Evolutionary conservation across 2,113 vertebrate species (phyloP).

Genomic region (Sinocyclocheilus anshuiensis): DNA sequence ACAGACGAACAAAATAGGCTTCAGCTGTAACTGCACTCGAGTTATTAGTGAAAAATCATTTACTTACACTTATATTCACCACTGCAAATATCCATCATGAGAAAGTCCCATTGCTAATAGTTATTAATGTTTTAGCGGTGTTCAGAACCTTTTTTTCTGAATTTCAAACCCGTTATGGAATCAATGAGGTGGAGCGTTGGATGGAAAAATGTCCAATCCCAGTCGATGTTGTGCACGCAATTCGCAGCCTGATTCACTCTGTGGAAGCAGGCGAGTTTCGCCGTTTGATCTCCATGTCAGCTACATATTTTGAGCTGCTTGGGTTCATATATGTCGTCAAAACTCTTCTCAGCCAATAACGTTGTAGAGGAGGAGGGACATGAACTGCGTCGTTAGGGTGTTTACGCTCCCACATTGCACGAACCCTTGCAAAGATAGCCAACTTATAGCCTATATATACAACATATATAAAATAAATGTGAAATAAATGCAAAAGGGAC

Average conservation of each 20-base stretch:
- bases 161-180: conserved; percentile 37
- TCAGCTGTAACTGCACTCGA: neutral
- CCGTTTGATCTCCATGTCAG: conserved; percentile 82
- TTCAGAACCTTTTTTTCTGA: conserved; percentile 30
- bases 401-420: conserved; percentile 78
- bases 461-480: conserved; percentile 44
- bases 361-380: conserved; percentile 69
- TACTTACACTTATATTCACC: conserved; percentile 67
- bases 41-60: conserved; percentile 41
- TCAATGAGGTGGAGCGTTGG: conserved; percentile 7
- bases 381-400: conserved; percentile 76
- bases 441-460: conserved; percentile 58
- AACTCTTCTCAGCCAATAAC: conserved; percentile 77
- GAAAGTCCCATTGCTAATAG: conserved; percentile 52
- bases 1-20: neutral
- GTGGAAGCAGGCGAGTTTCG: conserved; percentile 70
- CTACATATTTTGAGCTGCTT: conserved; percentile 85
- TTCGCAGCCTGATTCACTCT: conserved; percentile 35
- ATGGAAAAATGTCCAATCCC: conserved; percentile 48
- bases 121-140: conserved; percentile 41
- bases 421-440: conserved; percentile 75
- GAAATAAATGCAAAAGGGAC: conserved; percentile 30
- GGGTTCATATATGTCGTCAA: conserved; percentile 92
- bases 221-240: conserved; percentile 46
- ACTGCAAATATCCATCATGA: conserved; percentile 60